Base-by-base conservation (phyloP, 2,888 invertebrate genomes). In the Entomobrya proxima region DNA sequence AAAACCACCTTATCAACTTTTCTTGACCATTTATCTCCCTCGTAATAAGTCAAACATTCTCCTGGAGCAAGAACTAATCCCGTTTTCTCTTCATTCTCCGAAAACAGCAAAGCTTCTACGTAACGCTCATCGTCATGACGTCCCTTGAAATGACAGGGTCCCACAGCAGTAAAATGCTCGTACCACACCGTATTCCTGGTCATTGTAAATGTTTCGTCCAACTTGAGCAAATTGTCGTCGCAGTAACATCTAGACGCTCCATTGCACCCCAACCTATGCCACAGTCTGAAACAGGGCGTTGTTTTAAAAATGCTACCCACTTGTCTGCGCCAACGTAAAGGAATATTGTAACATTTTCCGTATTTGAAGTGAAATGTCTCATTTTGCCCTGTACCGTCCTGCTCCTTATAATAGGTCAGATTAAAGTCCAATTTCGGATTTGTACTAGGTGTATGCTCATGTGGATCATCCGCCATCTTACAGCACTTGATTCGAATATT, bases 401-500 rank as follows among this genome's bases (percentile, higher is more conserved):
- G 52, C n/a, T 18, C 18, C 18, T 52, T n/a, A 21, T 18, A 52
- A 52, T 18, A n/a, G n/a, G 52, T 52, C 52, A 52, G 21, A 21
- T 52, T 52, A 40, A 15, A 40, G 44, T 11, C 7, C 44, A 40
- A 40, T 11, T 40, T 15, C n/a, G n/a, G 44, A 15, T 40, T 40
- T 40, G 18, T 21, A 18, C 3, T 3, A 18, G 52, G 9, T 18
- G 3, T 18, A 52, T 52, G 52, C 4, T 21, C 21, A 7, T 52
- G n/a, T n/a, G n/a, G n/a, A n/a, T n/a, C 52, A 3, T 21, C 52
- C 2, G 21, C 18, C 21, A 61, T 6, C 5, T 30, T 11, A 32
- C 61, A 61, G n/a, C 61, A 61, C 21, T 32, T 30, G 6, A 61
- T 32, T 9, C 61, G 61, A 32, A 61, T 61, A n/a, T 61, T 61